Evolutionary conservation across 2,888 invertebrate genomes (phyloP), one percentile per base, ranked within the genome.

Genomic region (Thalpophila matura): DNA sequence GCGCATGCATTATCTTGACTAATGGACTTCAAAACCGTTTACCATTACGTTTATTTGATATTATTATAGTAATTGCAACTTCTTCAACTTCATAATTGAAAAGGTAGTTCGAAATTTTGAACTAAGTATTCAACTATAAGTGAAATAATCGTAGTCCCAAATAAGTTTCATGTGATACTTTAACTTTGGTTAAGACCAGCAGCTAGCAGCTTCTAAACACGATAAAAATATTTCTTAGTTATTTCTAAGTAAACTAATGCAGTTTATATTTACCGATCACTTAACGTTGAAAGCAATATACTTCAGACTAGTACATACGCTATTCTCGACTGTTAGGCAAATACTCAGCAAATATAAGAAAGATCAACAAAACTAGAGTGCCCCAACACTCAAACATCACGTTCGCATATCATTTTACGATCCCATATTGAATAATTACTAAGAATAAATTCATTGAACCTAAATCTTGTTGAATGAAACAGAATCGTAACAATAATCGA

Each of bases 331-430:
- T 56, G 51, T 60, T 60, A 31, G 5, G 43, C 55, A 74, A 74
- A 75, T 61, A 59, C 42, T 49, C 33, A 29, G 37, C 31, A 40
- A 67, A 68, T 60, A 56, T 75, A 54, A 73, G 67, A 74, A 72
- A 65, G 55, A 71, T 72, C 72, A 76, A 79, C 66, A 79, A 61
- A 74, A 63, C 69, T 65, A 56, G 58, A 75, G 60, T 73, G 69
- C 58, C 47, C 54, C 63, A 74, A 67, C 57, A 65, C 63, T 68
- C 71, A 79, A 81, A 80, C 74, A 79, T 72, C 77, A 77, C 78
- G 75, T 77, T 54, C 63, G 72, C 69, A 74, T 70, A 76, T 74
- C 74, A 81, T 74, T 77, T 68, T 50, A 62, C 67, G 62, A 64
- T 70, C 58, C 42, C 46, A 57, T 57, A 53, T 35, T 38, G 67